Conservation (phyloP, 1,140 invertebrate species). For the Drosophila kepulauana region DNA sequence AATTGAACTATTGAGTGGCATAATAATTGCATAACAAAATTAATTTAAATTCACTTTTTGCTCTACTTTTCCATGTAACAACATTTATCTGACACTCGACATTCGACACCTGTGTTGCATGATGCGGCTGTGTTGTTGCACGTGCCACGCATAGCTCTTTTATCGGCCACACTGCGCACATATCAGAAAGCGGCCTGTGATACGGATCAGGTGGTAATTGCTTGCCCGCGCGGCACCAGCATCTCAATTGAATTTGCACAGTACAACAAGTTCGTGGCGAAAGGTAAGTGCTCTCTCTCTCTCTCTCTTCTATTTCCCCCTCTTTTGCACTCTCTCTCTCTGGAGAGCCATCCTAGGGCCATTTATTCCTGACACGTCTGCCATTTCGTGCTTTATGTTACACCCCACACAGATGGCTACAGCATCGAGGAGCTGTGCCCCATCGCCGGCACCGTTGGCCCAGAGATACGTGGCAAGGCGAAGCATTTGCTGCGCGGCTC, state of each 20-base stretch:
- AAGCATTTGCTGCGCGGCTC: slow-evolving; percentile 76
- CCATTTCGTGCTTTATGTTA: slow-evolving; percentile 41
- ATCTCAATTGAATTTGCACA: slow-evolving; percentile 92
- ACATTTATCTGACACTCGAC: neutral
- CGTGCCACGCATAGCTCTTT: slow-evolving; percentile 88
- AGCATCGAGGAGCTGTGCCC: slow-evolving; percentile 80
- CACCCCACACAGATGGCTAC: slow-evolving; percentile 67
- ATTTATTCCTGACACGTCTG: slow-evolving; percentile 52
- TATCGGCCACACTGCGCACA: slow-evolving; percentile 94
- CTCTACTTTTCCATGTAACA: neutral
- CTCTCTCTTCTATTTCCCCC: neutral
- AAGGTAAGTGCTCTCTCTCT: slow-evolving; percentile 62
- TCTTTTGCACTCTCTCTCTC: slow-evolving; percentile 6
- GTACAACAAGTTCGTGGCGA: slow-evolving; percentile 84
- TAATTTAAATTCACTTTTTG: neutral
- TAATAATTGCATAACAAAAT: neutral
- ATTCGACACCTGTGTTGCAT: neutral
- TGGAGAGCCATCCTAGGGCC: slow-evolving; percentile 15
- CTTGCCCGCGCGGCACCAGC: slow-evolving; percentile 94
- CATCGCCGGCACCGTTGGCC: slow-evolving; percentile 39
- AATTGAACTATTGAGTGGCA: neutral
- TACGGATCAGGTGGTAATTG: slow-evolving; percentile 92
- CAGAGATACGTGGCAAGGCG: slow-evolving; percentile 66
- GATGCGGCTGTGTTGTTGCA: slow-evolving; percentile 11
- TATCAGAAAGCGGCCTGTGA: slow-evolving; percentile 95